Evolutionary conservation across 2,888 invertebrate genomes (phyloP).

Genomic region (Mimachlamys varia): DNA sequence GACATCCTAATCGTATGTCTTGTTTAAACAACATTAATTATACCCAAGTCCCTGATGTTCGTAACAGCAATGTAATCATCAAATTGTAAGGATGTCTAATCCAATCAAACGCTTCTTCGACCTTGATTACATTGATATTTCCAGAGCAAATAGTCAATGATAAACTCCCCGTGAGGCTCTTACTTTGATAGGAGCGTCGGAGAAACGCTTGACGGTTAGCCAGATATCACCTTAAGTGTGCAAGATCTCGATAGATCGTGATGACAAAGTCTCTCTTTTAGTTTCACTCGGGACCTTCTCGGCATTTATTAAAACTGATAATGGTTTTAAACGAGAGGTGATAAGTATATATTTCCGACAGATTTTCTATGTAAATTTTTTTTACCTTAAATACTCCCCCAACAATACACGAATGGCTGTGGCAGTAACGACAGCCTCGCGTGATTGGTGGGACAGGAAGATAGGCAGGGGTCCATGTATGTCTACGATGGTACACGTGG

Average conservation of each 20-base stretch:
- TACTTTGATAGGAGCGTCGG: neutral
- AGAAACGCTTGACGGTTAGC: neutral
- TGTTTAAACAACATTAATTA: neutral
- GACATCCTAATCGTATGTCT: neutral
- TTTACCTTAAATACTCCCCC: neutral
- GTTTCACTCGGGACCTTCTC: too few relatives aligned
- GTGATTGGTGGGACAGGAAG: neutral
- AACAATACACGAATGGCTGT: neutral
- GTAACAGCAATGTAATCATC: neutral
- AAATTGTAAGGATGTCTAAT: neutral
- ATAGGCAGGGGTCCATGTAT: too few relatives aligned
- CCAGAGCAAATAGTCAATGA: neutral
- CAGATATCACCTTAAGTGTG: neutral
- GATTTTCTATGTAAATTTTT: too few relatives aligned
- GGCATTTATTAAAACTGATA: too few relatives aligned
- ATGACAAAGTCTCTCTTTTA: neutral
- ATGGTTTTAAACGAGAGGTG: too few relatives aligned
- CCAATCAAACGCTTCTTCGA: neutral
- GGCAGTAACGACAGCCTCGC: neutral
- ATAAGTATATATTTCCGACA: too few relatives aligned
- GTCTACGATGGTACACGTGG: neutral
- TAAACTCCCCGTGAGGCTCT: neutral
- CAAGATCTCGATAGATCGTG: neutral
- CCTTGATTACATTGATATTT: conserved; percentile 16
- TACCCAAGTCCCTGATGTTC: neutral